phyloP scores from a whole-genome alignment of 2,888 invertebrate species.

The Harpagoxenus sublaevis region DNA sequence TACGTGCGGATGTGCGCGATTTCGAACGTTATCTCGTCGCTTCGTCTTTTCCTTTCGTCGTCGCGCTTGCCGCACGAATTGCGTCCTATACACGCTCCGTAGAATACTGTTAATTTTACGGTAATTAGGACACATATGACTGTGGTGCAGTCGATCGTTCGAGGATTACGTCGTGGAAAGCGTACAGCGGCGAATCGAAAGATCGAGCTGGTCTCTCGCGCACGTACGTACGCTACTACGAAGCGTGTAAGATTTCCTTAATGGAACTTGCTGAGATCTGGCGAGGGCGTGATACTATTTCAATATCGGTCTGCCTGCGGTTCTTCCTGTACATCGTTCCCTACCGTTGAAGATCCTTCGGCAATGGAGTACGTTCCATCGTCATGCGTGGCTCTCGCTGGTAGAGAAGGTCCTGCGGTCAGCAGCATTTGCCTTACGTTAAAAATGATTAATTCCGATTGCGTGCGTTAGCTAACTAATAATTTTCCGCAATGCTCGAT shows the following conservation, averaged over 20 bases:
- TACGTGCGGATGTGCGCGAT: slow-evolving; percentile 31
- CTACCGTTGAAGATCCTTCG: slow-evolving; percentile 67
- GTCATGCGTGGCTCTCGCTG: slow-evolving; percentile 26
- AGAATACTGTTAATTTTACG: slow-evolving; percentile 19
- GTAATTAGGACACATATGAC: slow-evolving; percentile 23
- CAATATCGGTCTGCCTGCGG: slow-evolving; percentile 81
- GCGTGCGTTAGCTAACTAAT: neutral
- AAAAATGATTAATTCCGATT: slow-evolving; percentile 38
- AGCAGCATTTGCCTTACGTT: slow-evolving; percentile 1
- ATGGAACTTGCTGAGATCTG: slow-evolving; percentile 71
- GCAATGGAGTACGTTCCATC: slow-evolving; percentile 61
- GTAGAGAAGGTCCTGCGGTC: neutral
- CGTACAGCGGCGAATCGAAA: slow-evolving; percentile 42
- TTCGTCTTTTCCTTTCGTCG: neutral
- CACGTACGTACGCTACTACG: slow-evolving; percentile 61
- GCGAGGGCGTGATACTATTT: slow-evolving; percentile 84
- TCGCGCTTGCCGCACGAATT: neutral
- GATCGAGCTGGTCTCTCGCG: slow-evolving; percentile 59
- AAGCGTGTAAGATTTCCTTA: slow-evolving; percentile 67
- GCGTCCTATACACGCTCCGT: neutral
- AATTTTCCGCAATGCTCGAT: neutral
- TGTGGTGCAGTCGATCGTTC: neutral
- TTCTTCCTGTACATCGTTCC: slow-evolving; percentile 67
- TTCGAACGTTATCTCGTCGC: neutral
- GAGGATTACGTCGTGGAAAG: slow-evolving; percentile 20